These are phyloP conservation scores for Hycleus phaleratus DNA, from an alignment of 1,140 invertebrate species.

Conservation along the genomic window DNA sequence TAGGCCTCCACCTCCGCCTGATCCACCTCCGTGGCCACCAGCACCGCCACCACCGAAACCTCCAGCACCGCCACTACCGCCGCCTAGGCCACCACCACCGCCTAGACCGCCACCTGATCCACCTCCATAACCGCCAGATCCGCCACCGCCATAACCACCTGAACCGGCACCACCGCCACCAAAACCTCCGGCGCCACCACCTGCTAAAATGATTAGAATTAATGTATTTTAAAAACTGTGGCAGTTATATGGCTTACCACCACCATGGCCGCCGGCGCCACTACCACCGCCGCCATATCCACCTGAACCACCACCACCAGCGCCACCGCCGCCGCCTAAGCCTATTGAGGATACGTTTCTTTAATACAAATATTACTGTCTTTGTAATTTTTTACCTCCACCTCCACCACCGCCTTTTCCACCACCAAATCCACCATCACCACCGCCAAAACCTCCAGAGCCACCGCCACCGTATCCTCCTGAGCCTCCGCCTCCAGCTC, in stretches of 20 bases:
- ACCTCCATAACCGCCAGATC: too few species aligned
- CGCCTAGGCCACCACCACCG: background rate
- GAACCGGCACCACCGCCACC: conserved; percentile 1
- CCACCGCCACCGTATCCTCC: background rate
- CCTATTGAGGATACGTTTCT: too few species aligned
- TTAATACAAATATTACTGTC: too few species aligned
- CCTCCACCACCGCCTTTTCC: background rate
- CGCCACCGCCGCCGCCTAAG: background rate
- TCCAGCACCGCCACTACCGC: background rate
- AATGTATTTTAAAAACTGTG: too few species aligned
- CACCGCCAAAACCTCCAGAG: background rate
- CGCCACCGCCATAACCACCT: background rate
- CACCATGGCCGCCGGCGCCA: background rate
- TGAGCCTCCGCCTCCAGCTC: background rate
- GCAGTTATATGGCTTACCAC: background rate
- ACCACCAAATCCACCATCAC: too few species aligned
- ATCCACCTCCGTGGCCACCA: background rate
- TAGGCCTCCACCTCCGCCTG: background rate
- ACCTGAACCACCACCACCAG: background rate
- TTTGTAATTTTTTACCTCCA: too few species aligned
- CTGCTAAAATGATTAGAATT: background rate
- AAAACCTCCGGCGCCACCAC: background rate
- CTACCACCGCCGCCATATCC: background rate
- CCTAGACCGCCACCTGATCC: too few species aligned
- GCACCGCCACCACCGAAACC: background rate